Conservation (phyloP, 2,113 vertebrate genomes). For the Nothocercus nigrocapillus region DNA sequence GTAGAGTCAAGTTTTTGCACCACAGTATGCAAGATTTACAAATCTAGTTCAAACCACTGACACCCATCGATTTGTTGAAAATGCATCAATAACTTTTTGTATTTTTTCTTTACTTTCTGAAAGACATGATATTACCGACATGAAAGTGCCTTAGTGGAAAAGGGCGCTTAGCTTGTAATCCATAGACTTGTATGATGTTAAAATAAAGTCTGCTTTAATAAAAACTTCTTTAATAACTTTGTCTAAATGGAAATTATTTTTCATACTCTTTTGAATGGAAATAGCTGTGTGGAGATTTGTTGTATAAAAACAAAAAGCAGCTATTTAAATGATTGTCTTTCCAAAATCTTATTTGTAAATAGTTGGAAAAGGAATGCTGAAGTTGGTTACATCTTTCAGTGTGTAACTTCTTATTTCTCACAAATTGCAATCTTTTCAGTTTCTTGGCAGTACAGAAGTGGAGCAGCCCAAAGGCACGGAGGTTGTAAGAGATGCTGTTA, state of each 20-base stretch:
- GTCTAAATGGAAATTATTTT: not conserved
- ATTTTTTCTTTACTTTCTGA: not conserved
- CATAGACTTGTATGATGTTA: not conserved
- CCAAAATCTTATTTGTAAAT: not conserved
- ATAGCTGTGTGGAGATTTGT: not conserved
- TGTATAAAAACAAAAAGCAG: not conserved
- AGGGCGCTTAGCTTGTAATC: not conserved
- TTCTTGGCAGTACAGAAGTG: conserved; percentile 96
- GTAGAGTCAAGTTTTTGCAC: not conserved
- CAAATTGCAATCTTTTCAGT: conserved; percentile 77
- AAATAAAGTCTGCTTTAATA: not conserved
- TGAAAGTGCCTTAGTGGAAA: not conserved
- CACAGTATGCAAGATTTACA: not conserved
- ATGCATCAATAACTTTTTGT: accelerated
- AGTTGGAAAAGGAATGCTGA: not conserved
- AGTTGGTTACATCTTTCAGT: not conserved
- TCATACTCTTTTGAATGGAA: not conserved
- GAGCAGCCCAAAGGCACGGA: conserved; percentile 98
- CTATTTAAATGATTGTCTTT: not conserved
- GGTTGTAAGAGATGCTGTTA: conserved; percentile 94
- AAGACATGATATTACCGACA: not conserved
- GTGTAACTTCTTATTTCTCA: conserved; percentile 19
- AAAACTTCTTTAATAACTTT: not conserved
- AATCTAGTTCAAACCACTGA: not conserved
- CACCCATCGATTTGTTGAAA: not conserved